Percentiles rank a stretch among this genome's conserved stretches.
Evolutionary conservation across 2,797 vertebrate species (phyloP).

Genomic region (Zonotrichia albicollis): DNA sequence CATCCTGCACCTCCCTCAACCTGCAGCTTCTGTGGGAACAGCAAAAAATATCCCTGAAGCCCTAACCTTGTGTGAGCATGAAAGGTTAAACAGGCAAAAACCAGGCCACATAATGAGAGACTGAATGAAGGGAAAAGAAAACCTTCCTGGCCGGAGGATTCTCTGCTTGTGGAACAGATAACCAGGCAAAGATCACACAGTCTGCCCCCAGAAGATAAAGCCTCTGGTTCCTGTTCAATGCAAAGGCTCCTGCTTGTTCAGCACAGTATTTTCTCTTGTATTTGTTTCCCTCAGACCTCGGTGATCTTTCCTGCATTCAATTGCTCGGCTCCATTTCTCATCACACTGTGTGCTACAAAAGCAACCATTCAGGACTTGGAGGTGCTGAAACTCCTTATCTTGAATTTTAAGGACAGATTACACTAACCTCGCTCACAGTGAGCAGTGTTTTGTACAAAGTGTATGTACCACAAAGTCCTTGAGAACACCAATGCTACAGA

Average conservation of each 20-base stretch:
- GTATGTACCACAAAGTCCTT: accelerated
- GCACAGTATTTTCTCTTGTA: neutral
- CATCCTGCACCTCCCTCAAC: neutral
- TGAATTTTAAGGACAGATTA: conserved; percentile 6
- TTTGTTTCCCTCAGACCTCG: conserved; percentile 49
- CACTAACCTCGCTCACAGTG: neutral
- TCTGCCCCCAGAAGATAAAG: conserved; percentile 16
- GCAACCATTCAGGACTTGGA: neutral
- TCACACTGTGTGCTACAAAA: neutral
- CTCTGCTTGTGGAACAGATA: conserved; percentile 2
- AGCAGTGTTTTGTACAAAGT: neutral
- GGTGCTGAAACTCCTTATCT: neutral
- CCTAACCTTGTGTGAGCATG: neutral
- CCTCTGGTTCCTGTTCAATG: neutral
- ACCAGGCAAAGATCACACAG: neutral
- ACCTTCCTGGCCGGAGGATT: neutral
- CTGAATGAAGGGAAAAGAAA: neutral
- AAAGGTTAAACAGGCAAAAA: conserved; percentile 12
- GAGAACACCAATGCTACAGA: neutral
- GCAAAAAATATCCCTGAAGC: neutral
- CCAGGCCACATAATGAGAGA: neutral
- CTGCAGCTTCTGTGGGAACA: neutral
- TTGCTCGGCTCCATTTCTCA: conserved; percentile 25
- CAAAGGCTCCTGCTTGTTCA: conserved; percentile 3
- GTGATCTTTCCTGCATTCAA: conserved; percentile 33